Evolutionary conservation across 1,140 invertebrate genomes (phyloP).

Genomic region (Piezodorus guildinii): DNA sequence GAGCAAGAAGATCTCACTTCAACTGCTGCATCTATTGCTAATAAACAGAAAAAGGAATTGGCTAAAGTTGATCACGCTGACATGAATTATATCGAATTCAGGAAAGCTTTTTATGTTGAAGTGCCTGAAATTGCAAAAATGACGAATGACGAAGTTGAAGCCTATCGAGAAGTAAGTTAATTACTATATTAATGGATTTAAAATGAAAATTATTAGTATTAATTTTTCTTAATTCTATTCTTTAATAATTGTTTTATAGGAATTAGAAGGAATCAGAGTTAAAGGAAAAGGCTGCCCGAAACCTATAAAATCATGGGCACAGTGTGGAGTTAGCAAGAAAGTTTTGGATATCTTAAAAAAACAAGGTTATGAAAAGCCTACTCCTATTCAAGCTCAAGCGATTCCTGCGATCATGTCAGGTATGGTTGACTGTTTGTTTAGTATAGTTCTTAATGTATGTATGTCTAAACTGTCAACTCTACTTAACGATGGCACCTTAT

Average conservation of each 20-base stretch:
- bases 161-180: constrained; percentile 50
- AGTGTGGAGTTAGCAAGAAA: constrained; percentile 95
- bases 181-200: not conserved
- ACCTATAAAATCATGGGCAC: constrained; percentile 94
- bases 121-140: constrained; percentile 81
- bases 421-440: not conserved
- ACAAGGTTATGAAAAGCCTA: constrained; percentile 90
- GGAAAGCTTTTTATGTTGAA: constrained; percentile 96
- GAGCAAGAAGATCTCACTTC: constrained; percentile 89
- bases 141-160: constrained; percentile 78
- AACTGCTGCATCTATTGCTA: constrained; percentile 75
- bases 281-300: constrained; percentile 85
- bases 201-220: not conserved
- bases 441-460: too few relatives aligned
- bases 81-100: constrained; percentile 76
- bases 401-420: constrained; percentile 98
- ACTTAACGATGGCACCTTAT: too few relatives aligned
- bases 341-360: constrained; percentile 90
- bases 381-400: constrained; percentile 96
- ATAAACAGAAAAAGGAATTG: constrained; percentile 79
- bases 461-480: too few relatives aligned
- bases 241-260: constrained; percentile 31
- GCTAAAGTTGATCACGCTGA: constrained; percentile 78
- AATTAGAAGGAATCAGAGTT: constrained; percentile 73
- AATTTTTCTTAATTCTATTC: not conserved